Evolutionary conservation across 2,113 vertebrate genomes (phyloP).

Genomic region (Pelobates fuscus): DNA sequence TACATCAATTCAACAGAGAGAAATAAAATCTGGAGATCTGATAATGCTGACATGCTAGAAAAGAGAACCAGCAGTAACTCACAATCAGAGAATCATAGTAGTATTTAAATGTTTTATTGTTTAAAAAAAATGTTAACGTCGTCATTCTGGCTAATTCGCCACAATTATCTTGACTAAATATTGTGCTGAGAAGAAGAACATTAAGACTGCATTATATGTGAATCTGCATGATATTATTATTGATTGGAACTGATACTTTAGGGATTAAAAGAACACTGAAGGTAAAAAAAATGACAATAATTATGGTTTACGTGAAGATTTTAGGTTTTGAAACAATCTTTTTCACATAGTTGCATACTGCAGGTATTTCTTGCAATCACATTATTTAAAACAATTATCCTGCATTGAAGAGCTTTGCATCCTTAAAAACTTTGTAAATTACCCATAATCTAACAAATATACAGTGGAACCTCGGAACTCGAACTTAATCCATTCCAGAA

Average conservation of each 20-base stretch:
- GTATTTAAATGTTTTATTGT: slow-evolving; percentile 10
- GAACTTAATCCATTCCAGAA: too few relatives aligned
- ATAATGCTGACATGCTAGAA: slow-evolving; percentile 8
- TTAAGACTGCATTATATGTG: neutral
- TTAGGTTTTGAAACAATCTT: too few relatives aligned
- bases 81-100: slow-evolving; percentile 4
- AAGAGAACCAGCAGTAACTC: neutral
- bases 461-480: too few relatives aligned
- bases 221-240: neutral
- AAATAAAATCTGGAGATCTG: neutral
- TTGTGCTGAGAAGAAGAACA: neutral
- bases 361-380: too few relatives aligned
- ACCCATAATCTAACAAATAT: too few relatives aligned
- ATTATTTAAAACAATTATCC: too few relatives aligned
- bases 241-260: neutral
- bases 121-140: neutral
- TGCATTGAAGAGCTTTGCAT: too few relatives aligned
- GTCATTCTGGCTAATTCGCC: neutral
- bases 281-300: neutral
- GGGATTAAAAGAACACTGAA: neutral
- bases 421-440: too few relatives aligned
- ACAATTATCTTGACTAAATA: slow-evolving; percentile 9
- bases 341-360: too few relatives aligned
- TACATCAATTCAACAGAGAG: too few relatives aligned
- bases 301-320: too few relatives aligned